phyloP scores from a whole-genome alignment of 2,888 invertebrate genomes.

The Arrhopalites spinosus region DNA sequence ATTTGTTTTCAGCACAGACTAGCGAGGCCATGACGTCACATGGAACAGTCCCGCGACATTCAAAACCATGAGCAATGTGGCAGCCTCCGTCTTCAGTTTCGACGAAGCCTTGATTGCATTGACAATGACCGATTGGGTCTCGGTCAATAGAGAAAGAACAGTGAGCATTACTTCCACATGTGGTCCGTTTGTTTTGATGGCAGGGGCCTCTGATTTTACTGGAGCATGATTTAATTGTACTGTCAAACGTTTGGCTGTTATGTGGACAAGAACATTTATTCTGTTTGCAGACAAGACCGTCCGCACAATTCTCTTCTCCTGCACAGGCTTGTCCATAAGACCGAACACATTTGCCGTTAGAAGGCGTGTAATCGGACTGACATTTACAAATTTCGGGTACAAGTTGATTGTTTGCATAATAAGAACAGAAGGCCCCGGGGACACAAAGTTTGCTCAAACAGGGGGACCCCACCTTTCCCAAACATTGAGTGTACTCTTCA shows the following conservation, averaged over 20 bases:
- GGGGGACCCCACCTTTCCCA: neutral
- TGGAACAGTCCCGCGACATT: neutral
- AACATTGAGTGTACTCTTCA: neutral
- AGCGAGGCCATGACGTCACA: neutral
- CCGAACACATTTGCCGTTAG: neutral
- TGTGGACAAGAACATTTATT: neutral
- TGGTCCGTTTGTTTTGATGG: neutral
- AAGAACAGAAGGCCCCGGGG: neutral
- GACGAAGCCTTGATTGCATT: neutral
- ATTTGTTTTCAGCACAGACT: neutral
- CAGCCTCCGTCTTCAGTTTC: neutral
- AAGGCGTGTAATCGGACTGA: neutral
- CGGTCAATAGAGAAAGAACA: neutral
- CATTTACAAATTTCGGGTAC: neutral
- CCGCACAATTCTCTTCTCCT: neutral
- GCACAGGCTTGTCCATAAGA: neutral
- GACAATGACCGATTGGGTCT: neutral
- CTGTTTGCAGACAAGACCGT: neutral
- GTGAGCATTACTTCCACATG: neutral
- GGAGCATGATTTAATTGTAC: neutral
- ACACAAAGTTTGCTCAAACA: neutral
- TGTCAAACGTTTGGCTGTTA: neutral
- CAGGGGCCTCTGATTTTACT: neutral
- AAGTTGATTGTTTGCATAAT: neutral
- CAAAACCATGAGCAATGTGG: neutral